phyloP scores from a whole-genome alignment of 1,140 invertebrate species.

The Drosophila pallidifrons region DNA sequence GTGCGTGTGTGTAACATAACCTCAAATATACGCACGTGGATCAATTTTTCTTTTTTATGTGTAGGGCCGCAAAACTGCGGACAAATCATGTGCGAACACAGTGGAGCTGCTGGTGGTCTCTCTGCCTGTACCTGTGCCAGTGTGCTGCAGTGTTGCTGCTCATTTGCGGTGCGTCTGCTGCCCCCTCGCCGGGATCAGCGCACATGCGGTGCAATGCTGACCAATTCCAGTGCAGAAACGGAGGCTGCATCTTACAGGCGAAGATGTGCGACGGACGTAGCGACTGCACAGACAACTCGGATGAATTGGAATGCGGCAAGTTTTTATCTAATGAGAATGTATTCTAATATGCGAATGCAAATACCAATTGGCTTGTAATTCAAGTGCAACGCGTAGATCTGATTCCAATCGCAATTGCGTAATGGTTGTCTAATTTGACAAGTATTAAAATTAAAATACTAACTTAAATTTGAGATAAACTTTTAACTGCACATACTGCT shows the following conservation, averaged over 20 bases:
- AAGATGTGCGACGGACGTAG: slow-evolving; percentile 88
- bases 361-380: no score
- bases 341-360: no score
- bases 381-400: background rate
- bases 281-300: slow-evolving; percentile 89
- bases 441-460: no score
- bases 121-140: slow-evolving; percentile 49
- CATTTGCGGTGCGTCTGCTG: slow-evolving; percentile 63
- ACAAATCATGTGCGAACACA: slow-evolving; percentile 39
- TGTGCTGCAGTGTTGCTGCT: slow-evolving; percentile 53
- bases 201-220: slow-evolving; percentile 69
- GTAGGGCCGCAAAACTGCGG: slow-evolving; percentile 29
- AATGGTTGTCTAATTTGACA: no score
- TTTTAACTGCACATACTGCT: background rate
- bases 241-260: slow-evolving; percentile 87
- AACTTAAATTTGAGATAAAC: no score
- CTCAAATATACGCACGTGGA: slow-evolving; percentile 48
- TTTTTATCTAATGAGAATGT: background rate
- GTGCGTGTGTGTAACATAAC: slow-evolving; percentile 24
- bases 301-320: slow-evolving; percentile 89
- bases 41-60: background rate
- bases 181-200: slow-evolving; percentile 70
- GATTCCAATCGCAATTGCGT: background rate
- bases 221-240: slow-evolving; percentile 86
- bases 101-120: slow-evolving; percentile 26